Base-by-base conservation (phyloP, 2,113 vertebrate species). In the Phrynosoma platyrhinos region DNA sequence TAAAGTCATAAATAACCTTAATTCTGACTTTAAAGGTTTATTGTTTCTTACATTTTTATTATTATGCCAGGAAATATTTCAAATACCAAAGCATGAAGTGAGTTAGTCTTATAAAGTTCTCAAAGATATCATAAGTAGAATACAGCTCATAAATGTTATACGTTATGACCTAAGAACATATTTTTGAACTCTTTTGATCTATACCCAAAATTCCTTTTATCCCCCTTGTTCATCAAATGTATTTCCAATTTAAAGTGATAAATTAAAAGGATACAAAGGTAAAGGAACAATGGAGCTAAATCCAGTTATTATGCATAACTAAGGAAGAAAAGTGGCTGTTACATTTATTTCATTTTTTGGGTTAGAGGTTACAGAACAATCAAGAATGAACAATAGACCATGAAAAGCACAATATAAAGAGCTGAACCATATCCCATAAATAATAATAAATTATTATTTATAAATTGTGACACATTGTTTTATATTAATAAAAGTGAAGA, bases 1-100 rank as follows among this genome's bases (percentile, higher is more conserved):
- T 97, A 97, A 97, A 97, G 94, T 88, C 89, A 85, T 96, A 97
- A 96, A 97, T 97, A 97, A 97, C 90, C 88, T 97, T 95, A 97
- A 96, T 96, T 97, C 94, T 95, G 89, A 89, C 94, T 95, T 96
- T 95, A 96, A 96, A 96, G 86, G 89, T 92, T 96, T 96, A 95
- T 95, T 97, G 89, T 96, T 96, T 96, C 93, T 96, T 95, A 90
- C 88, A 92, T 92, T 93, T 91, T 94, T 95, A 96, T 94, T 95
- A 92, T 93, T 93, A 94, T 85, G 53, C 91, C 94, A 96, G 94
- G 92, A 96, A 97, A 97, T 96, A 96, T 94, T 97, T 97, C 91
- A 96, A 96, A 97, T 97, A 95, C 95, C 94, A 96, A 94, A 94
- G 84, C 82, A 92, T 88, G 88, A 96, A 87, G 53, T 85, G 91